Conservation (phyloP, 1,140 invertebrate genomes). For the Bradysia coprophila region DNA sequence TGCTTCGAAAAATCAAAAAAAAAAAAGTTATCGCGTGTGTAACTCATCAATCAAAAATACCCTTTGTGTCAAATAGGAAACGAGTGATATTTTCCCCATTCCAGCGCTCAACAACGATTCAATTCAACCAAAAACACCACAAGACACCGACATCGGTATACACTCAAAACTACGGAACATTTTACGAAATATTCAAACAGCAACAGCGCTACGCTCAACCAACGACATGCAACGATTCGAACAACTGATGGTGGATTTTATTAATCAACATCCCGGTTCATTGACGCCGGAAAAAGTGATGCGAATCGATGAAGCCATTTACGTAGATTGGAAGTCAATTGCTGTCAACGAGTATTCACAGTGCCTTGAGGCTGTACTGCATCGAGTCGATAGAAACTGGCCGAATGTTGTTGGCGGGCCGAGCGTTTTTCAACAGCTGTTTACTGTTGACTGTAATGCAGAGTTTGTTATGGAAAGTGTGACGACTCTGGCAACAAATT, state of each 20-base stretch:
- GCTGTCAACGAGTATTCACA: constrained; percentile 22
- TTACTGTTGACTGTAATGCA: neutral
- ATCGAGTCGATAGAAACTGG: constrained; percentile 32
- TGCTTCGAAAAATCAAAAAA: too few species aligned
- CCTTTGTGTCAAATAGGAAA: too few species aligned
- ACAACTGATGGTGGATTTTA: neutral
- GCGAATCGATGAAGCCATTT: constrained; percentile 18
- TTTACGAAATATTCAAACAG: neutral
- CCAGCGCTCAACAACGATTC: neutral
- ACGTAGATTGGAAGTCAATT: constrained; percentile 18
- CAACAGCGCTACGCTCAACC: neutral
- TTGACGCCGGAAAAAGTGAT: constrained; percentile 38
- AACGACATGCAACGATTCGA: neutral
- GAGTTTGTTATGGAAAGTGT: neutral
- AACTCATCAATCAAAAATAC: too few species aligned
- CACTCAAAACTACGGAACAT: too few species aligned
- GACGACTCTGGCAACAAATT: neutral
- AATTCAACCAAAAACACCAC: neutral
- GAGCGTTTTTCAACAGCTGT: too few species aligned
- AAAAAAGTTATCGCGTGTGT: too few species aligned
- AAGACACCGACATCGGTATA: too few species aligned
- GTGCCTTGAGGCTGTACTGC: constrained; percentile 25
- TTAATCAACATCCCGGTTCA: constrained; percentile 32
- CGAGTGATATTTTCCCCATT: neutral
- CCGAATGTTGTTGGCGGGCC: too few species aligned